Base-by-base conservation (phyloP, 2,113 vertebrate genomes). In the Platycercus adscitus region DNA sequence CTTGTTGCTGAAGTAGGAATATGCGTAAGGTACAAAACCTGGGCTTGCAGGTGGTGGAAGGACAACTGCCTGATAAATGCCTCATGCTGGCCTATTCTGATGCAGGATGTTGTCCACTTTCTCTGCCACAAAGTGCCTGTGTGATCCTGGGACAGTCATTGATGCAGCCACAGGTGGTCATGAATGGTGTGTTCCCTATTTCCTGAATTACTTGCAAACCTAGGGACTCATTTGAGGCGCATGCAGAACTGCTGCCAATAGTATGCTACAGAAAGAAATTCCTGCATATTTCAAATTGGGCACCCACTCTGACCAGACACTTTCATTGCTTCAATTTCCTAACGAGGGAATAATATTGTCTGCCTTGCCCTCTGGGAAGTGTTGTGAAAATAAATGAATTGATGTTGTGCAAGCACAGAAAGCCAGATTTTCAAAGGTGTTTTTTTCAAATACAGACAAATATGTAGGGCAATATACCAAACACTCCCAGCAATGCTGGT, bases 361-460 rank as follows among this genome's bases (percentile, higher is more conserved):
- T 93, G 86, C 89, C 91, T 72, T 88, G 71, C 91, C 93, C 91
- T 70, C 46, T 0, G 81, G 91, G 87, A 33, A 92, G 31, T 12
- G 91, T 93, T 96, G 93, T 93, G 94, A 78, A 97, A 96, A 95
- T 77, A 84, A 88, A 90, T 84, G 82, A 56, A 88, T 78, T 18
- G 46, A 39, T 78, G 73, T 96, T 96, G 91, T 94, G 93, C 87
- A 95, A 96, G 95, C 58, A 58, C 31, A 28, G 87, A 85, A 66
- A 1, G 60, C 9, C 91, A 95, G 85, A 84, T 95, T 95, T 94
- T 96, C 93, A 66, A 88, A 96, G 89, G 93, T 96, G 91, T 95
- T 96, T 97, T 97, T 75, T 95, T 94, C 87, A 69, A 91, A 95
- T 93, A 21, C 61, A 79, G 84, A 89, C 73, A 93, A 95, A 83